Percentiles rank a stretch among this genome's conserved stretches.
Conservation (phyloP, 30 jellyfish, hydroid and myxozoan species). For the Cassiopea andromeda region DNA sequence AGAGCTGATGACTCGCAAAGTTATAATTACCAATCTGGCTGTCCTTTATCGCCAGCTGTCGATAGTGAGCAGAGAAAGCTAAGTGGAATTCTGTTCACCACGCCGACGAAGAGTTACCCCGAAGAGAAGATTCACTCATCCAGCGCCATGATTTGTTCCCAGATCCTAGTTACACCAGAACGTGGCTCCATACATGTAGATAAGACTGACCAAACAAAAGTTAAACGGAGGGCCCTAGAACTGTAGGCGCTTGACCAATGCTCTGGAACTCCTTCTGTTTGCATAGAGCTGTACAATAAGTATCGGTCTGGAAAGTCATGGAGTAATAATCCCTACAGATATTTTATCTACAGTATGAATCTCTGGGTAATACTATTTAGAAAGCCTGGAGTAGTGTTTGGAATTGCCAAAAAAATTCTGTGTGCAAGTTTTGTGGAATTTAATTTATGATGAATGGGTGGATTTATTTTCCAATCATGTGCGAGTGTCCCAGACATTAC, state of each 20-base stretch:
- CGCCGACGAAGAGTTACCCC: conserved; percentile 57
- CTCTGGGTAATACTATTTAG: no score
- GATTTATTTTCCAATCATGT: no score
- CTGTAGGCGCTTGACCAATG: not conserved
- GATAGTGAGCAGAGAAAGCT: conserved; percentile 1
- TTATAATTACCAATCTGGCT: conserved; percentile 40
- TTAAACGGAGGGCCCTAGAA: conserved; percentile 37
- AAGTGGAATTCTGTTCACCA: conserved; percentile 30
- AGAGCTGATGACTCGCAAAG: conserved; percentile 21
- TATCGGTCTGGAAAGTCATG: no score
- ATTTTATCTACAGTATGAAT: no score
- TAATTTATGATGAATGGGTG: no score
- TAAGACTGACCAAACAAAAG: conserved; percentile 5
- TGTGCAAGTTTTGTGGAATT: no score
- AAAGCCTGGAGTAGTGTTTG: no score
- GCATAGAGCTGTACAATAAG: no score
- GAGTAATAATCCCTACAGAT: no score
- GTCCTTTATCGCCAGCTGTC: conserved; percentile 8
- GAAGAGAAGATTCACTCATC: conserved; percentile 16
- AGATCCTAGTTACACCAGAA: conserved; percentile 61
- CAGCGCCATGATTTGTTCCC: conserved; percentile 20
- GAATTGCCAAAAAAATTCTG: no score
- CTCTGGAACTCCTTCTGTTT: not conserved
- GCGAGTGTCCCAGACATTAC: no score
- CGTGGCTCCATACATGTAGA: conserved; percentile 17